These are phyloP conservation scores for Euborellia annulipes DNA, from an alignment of 1,140 invertebrate species.

Conservation along the genomic window DNA sequence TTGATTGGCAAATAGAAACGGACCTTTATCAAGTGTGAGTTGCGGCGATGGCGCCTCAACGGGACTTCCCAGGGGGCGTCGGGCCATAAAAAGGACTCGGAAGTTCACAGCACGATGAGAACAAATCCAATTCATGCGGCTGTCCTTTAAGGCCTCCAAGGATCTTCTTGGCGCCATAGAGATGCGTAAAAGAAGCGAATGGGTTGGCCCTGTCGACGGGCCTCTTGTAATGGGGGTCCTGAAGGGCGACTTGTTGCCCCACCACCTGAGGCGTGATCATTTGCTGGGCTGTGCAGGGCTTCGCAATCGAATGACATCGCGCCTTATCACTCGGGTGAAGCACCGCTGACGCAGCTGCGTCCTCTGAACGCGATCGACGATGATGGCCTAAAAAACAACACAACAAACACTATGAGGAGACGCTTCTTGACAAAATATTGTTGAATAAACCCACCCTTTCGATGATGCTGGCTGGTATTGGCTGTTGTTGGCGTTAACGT, in stretches of 20 bases:
- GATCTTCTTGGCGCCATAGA: slow-evolving; percentile 60
- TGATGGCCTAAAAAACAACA: slow-evolving; percentile 32
- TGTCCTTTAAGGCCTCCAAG: slow-evolving; percentile 28
- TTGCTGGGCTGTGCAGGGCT: slow-evolving; percentile 16
- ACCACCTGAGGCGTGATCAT: slow-evolving; percentile 38
- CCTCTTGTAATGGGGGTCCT: slow-evolving; percentile 60
- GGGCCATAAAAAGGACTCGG: slow-evolving; percentile 32
- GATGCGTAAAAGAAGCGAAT: slow-evolving; percentile 46
- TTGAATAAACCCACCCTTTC: no score
- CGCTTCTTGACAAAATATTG: no score
- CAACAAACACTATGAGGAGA: not conserved
- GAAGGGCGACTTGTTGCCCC: slow-evolving; percentile 58
- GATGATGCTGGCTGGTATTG: no score
- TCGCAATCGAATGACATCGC: slow-evolving; percentile 41
- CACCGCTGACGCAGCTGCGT: slow-evolving; percentile 23
- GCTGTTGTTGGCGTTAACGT: no score
- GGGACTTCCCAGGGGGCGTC: slow-evolving; percentile 8
- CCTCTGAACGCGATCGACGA: slow-evolving; percentile 52
- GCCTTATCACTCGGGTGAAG: slow-evolving; percentile 48
- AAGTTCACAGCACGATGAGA: slow-evolving; percentile 60
- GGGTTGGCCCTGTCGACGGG: slow-evolving; percentile 42
- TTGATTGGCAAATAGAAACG: slow-evolving; percentile 33
- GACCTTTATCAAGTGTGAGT: slow-evolving; percentile 12
- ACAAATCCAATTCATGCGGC: slow-evolving; percentile 31
- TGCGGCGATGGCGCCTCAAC: not conserved